Evolutionary conservation across 2,113 vertebrate species (phyloP).

Genomic region (Crotalus tigris): DNA sequence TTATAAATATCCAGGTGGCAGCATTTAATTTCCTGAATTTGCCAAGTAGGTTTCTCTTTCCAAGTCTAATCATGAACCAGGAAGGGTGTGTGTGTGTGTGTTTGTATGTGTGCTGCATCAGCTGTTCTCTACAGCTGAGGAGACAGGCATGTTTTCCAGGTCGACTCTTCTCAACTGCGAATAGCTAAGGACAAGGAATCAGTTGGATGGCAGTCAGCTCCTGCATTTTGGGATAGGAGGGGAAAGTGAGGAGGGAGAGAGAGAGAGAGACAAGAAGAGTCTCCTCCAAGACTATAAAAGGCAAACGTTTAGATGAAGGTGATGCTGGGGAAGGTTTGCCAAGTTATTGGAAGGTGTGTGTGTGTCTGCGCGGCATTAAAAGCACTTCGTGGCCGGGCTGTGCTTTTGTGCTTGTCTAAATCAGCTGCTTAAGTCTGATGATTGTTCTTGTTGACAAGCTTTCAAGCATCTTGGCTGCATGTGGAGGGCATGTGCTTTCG

Average conservation of each 20-base stretch:
- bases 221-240: conserved; percentile 1
- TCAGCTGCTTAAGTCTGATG: conserved; percentile 56
- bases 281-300: conserved; percentile 65
- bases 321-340: conserved; percentile 41
- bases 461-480: conserved; percentile 55
- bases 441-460: conserved; percentile 60
- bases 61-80: background rate
- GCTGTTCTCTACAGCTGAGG: background rate
- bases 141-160: background rate
- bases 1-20: background rate
- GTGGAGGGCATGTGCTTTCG: conserved; percentile 47
- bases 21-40: background rate
- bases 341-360: conserved; percentile 25
- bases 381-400: conserved; percentile 35
- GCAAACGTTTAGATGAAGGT: conserved; percentile 58
- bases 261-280: conserved; percentile 1
- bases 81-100: no score
- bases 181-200: conserved; percentile 40
- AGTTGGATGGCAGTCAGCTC: conserved; percentile 31
- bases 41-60: background rate
- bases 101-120: background rate
- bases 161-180: background rate
- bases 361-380: background rate
- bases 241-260: background rate
- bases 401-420: conserved; percentile 58